Percentiles rank a stretch among this genome's conserved stretches.
Conservation (phyloP, 2,888 invertebrate species). For the Xanthostigma xanthostigma region DNA sequence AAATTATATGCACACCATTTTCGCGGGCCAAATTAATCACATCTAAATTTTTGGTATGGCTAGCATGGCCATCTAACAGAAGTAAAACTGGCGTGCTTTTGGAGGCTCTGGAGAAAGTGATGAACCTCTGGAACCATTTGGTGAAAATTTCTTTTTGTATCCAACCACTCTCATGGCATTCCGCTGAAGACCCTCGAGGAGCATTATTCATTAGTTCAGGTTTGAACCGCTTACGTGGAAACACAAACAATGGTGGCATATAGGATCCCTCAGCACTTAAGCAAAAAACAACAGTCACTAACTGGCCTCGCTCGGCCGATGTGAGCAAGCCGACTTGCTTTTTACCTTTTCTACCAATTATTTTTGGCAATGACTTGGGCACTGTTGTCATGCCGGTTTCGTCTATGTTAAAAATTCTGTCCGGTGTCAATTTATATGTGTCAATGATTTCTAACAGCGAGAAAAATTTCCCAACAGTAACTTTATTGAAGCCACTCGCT, state of each 20-base stretch:
- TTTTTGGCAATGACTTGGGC: constrained; percentile 8
- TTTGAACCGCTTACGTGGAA: constrained; percentile 13
- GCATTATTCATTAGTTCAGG: constrained; percentile 13
- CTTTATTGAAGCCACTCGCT: too few species aligned
- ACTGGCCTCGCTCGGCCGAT: constrained; percentile 10
- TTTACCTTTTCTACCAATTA: constrained; percentile 6
- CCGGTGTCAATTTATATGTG: constrained; percentile 7
- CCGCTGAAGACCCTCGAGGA: constrained; percentile 13
- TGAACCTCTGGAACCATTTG: constrained; percentile 6
- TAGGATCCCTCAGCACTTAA: constrained; percentile 2
- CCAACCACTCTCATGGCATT: constrained; percentile 16
- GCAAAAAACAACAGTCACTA: constrained; percentile 7
- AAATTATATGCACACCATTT: constrained; percentile 10
- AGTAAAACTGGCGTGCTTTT: constrained; percentile 9
- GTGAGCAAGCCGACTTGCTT: constrained; percentile 6
- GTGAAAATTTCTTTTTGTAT: constrained; percentile 16
- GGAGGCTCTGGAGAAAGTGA: background rate
- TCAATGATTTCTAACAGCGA: background rate
- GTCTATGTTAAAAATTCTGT: constrained; percentile 11
- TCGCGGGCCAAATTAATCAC: constrained; percentile 8
- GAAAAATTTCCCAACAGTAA: too few species aligned
- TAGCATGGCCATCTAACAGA: constrained; percentile 12
- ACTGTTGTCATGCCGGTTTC: constrained; percentile 10
- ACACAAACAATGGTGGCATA: constrained; percentile 10
- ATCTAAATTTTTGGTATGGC: constrained; percentile 10